These are phyloP conservation scores for Elgaria multicarinata DNA, from an alignment of 2,113 vertebrate species.

Conservation along the genomic window DNA sequence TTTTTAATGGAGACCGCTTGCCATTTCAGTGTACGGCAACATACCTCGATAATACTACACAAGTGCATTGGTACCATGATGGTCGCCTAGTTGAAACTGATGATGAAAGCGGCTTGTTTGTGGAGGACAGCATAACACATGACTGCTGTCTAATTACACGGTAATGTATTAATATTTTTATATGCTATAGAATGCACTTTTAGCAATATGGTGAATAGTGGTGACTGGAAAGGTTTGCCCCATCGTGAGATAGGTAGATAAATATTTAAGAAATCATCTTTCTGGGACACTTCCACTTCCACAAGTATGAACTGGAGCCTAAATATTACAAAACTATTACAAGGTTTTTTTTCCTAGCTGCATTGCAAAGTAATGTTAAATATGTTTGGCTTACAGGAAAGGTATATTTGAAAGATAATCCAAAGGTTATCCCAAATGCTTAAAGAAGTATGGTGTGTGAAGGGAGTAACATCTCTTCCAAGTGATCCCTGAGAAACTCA, in stretches of 20 bases:
- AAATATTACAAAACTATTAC: background rate
- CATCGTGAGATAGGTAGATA: no score
- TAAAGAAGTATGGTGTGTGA: no score
- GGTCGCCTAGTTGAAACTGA: slow-evolving; percentile 76
- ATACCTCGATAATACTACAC: slow-evolving; percentile 79
- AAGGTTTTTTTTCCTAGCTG: no score
- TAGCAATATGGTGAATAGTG: background rate
- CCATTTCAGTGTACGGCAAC: slow-evolving; percentile 91
- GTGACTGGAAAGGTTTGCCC: background rate
- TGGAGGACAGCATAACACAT: slow-evolving; percentile 89
- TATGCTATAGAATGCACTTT: background rate
- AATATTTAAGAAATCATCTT: background rate
- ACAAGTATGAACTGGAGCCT: background rate
- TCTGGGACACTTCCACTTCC: background rate
- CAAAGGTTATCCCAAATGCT: no score
- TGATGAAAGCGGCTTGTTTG: slow-evolving; percentile 82
- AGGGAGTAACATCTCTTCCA: no score
- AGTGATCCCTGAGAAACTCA: background rate
- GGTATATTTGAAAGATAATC: no score
- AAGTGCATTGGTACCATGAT: slow-evolving; percentile 84
- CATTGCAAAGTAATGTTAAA: no score
- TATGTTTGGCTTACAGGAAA: no score
- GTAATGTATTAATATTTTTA: slow-evolving; percentile 67
- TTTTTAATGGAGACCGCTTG: slow-evolving; percentile 89
- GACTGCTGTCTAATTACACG: slow-evolving; percentile 92